Evolutionary conservation across 2,797 vertebrate species (phyloP).

Genomic region (Gobio occitaniae): DNA sequence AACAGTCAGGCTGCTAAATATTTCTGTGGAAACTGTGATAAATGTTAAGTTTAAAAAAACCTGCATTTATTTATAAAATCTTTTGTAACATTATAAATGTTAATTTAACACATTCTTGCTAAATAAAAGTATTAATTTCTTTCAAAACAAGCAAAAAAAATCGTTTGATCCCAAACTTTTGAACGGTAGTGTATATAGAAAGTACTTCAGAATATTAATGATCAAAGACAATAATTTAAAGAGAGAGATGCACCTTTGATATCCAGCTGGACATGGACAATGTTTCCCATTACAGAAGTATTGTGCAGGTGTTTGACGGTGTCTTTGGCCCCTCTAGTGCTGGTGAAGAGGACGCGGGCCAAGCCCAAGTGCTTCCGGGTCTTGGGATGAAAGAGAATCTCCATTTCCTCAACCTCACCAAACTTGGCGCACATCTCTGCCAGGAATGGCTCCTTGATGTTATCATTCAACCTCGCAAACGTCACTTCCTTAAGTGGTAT

Average conservation of each 20-base stretch:
- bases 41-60: not conserved
- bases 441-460: slow-evolving; percentile 91
- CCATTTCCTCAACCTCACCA: slow-evolving; percentile 93
- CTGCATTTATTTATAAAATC: not conserved
- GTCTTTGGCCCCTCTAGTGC: slow-evolving; percentile 90
- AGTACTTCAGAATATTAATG: not conserved
- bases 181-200: not conserved
- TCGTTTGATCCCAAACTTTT: not conserved
- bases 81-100: not conserved
- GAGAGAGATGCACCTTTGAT: slow-evolving; percentile 82
- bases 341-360: slow-evolving; percentile 91
- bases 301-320: slow-evolving; percentile 92
- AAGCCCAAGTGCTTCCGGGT: slow-evolving; percentile 93
- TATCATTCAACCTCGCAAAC: slow-evolving; percentile 93
- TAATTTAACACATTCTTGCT: not conserved
- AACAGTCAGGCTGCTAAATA: not conserved
- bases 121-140: not conserved
- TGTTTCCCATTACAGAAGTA: slow-evolving; percentile 95
- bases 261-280: slow-evolving; percentile 94
- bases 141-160: not conserved
- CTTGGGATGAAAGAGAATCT: slow-evolving; percentile 92
- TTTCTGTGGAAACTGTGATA: not conserved
- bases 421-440: slow-evolving; percentile 94
- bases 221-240: not conserved
- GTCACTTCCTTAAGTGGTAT: slow-evolving; percentile 95